These are phyloP conservation scores for Chromobotia macracanthus DNA, from an alignment of 2,797 vertebrate genomes.

Conservation along the genomic window DNA sequence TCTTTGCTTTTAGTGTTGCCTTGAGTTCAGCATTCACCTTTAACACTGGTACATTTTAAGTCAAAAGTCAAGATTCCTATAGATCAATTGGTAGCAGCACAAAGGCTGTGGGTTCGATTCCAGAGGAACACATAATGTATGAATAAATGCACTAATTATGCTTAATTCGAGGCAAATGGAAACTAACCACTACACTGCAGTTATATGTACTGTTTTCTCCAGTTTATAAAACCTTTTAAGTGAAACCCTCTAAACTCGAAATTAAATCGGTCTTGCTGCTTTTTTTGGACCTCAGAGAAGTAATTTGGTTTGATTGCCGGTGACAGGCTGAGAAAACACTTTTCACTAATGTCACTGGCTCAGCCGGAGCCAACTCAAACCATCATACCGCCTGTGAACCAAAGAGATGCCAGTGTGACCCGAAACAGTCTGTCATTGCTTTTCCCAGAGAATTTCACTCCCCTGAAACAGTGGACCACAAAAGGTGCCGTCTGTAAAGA, in stretches of 20 bases:
- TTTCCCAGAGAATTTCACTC: conserved; percentile 17
- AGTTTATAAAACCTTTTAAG: conserved; percentile 58
- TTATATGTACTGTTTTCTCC: conserved; percentile 57
- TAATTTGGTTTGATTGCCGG: conserved; percentile 69
- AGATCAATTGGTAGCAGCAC: too few relatives aligned
- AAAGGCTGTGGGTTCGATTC: too few relatives aligned
- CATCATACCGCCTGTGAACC: too few relatives aligned
- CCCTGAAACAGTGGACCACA: not conserved
- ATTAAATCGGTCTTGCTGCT: conserved; percentile 66
- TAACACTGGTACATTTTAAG: conserved; percentile 3
- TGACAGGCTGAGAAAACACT: conserved; percentile 66
- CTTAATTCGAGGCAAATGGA: conserved; percentile 30
- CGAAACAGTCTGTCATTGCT: too few relatives aligned
- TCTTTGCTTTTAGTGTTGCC: conserved; percentile 25
- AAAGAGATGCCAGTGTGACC: conserved; percentile 20
- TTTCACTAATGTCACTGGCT: conserved; percentile 61
- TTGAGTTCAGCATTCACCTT: conserved; percentile 7
- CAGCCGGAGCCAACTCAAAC: too few relatives aligned
- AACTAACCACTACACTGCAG: conserved; percentile 30
- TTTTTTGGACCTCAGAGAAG: conserved; percentile 66
- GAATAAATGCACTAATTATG: conserved; percentile 26
- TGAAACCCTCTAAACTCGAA: conserved; percentile 62
- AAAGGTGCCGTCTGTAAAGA: too few relatives aligned
- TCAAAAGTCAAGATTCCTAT: not conserved
- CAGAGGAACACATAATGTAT: conserved; percentile 11